Base-by-base conservation (phyloP, 2,113 vertebrate genomes). In the Turdus rufiventris region DNA sequence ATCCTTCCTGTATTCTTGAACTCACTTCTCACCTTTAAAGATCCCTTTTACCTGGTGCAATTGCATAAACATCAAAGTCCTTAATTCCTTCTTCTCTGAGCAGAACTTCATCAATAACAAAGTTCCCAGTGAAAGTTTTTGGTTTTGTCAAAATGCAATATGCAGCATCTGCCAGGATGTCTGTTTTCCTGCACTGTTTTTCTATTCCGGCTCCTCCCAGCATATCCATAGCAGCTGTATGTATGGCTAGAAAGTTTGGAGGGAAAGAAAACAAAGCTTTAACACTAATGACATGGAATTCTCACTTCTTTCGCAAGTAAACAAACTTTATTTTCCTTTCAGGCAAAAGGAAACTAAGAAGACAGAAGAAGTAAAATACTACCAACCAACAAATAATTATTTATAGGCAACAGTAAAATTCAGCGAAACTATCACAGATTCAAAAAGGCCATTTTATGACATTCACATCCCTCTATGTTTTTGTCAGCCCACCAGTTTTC, bases 141-240 rank as follows among this genome's bases (percentile, higher is more conserved):
- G 98, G 98, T 71, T 97, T 98, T 82, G 97, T 98, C 86, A 99
- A 97, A 96, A 99, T 97, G 90, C 98, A 98, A 47, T 99, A 99
- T 5, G 99, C 99, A 45, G 99, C 99, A 81, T 99, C 99, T 4
- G 99, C 99, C 60, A 99, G 98, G 91, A 99, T 99, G 70, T 99
- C 99, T 0, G 98, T 97, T 40, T 98, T 99, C 51, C 99, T 98
- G 95, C 99, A 99, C n/a, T 99, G 99, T 48, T 98, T 99, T 47
- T 97, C 97, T 16, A 99, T 63, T 13, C 93, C 98, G 5, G 98
- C 88, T 31, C 99, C 99, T 47, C 99, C 99, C 33, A 99, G 85
- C 99, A 99, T 99, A 88, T 99, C 98, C 99, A 99, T 99, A 9
- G 99, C 99, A 70, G 99, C 98, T 1, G 99, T 99, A 95, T 99